Conservation (phyloP, 2,113 vertebrate species). For the Pelusios castaneus region DNA sequence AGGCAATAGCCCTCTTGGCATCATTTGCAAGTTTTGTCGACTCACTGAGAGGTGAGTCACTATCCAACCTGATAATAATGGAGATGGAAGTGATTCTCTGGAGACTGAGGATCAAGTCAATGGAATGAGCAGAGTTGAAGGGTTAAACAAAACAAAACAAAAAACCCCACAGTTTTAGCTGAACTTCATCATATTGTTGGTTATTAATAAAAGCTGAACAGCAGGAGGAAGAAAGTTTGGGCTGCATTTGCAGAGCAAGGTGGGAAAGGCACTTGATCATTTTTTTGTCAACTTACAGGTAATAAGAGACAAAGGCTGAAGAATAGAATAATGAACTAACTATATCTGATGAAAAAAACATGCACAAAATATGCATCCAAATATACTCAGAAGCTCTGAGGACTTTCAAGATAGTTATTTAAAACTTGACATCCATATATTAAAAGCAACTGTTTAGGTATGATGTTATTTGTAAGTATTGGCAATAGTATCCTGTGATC, state of each 20-base stretch:
- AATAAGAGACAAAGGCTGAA: neutral
- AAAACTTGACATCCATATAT: neutral
- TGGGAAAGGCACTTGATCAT: neutral
- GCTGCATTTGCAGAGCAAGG: fast-evolving
- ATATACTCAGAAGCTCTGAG: neutral
- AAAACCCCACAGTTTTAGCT: neutral
- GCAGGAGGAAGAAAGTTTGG: neutral
- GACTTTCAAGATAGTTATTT: neutral
- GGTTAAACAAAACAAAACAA: no score
- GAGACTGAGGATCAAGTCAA: neutral
- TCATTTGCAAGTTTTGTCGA: neutral
- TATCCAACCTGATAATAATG: fast-evolving
- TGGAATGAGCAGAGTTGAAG: neutral
- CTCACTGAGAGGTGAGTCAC: neutral
- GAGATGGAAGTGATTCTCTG: fast-evolving
- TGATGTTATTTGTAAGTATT: neutral
- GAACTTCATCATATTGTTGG: neutral
- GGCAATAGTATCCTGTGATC: neutral
- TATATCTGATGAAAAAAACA: neutral
- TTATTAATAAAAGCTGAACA: neutral
- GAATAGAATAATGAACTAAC: neutral
- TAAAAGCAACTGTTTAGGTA: neutral
- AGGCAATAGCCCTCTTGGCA: neutral
- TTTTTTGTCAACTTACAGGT: fast-evolving
- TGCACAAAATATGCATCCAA: neutral